Conservation (phyloP, 1,140 invertebrate genomes). For the Heliconius congener region DNA sequence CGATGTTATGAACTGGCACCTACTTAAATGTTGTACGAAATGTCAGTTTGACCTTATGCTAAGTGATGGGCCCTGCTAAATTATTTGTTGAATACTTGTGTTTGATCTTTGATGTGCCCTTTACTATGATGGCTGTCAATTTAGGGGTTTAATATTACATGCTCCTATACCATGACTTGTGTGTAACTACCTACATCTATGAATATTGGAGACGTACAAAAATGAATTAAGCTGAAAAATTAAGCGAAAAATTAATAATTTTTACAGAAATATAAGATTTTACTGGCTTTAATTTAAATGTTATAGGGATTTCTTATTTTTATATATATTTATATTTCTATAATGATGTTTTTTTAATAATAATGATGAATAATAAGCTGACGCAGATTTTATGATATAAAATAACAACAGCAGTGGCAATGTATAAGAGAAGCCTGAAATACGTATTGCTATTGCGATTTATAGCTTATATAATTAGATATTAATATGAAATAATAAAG, state of each 20-base stretch:
- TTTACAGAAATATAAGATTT: too few relatives aligned
- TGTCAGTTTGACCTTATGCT: slow-evolving; percentile 78
- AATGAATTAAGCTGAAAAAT: not conserved
- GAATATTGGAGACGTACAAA: too few relatives aligned
- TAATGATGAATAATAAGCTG: too few relatives aligned
- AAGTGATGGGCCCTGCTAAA: slow-evolving; percentile 60
- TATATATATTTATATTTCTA: too few relatives aligned
- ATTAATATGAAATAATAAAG: too few relatives aligned
- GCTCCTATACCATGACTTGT: not conserved
- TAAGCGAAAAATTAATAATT: not conserved
- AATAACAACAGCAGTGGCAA: too few relatives aligned
- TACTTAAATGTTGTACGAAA: slow-evolving; percentile 70
- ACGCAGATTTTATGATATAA: too few relatives aligned
- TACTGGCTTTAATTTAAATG: too few relatives aligned
- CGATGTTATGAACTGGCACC: slow-evolving; percentile 56
- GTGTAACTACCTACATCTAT: not conserved
- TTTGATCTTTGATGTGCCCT: slow-evolving; percentile 73
- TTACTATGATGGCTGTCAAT: slow-evolving; percentile 66
- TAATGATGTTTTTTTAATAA: too few relatives aligned
- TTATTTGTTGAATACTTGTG: slow-evolving; percentile 56
- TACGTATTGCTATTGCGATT: not conserved
- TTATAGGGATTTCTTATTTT: too few relatives aligned
- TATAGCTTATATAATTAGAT: too few relatives aligned
- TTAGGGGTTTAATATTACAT: slow-evolving; percentile 44
- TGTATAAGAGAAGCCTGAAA: not conserved